Base-by-base conservation (phyloP, 2,113 vertebrate species). In the Sylvietta virens region DNA sequence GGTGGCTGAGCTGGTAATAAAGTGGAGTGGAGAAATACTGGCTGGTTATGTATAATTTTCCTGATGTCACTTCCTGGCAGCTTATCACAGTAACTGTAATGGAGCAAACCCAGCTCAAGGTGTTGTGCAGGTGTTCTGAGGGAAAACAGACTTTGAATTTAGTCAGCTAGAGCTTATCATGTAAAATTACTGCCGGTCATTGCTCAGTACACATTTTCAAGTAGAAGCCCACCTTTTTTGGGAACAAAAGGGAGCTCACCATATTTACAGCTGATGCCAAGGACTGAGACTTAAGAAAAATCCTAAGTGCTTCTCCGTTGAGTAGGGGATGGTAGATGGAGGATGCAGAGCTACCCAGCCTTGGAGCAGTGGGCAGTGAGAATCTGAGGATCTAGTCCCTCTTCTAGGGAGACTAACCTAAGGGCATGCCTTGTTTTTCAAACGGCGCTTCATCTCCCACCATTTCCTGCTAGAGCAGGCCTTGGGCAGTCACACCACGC, bases 401-500 rank as follows among this genome's bases (percentile, higher is more conserved):
- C 27, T 73, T 80, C 30, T 39, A n/a, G 30, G 11, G 30, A 50
- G 70, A 21, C 35, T 81, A 73, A 65, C 6, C 6, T 22, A 48
- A 53, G 6, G 27, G 6, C 17, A 37, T 31, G 10, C 28, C 50
- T 74, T 10, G 0, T 54, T 70, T 73, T 92, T 47, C 67, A 73
- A 42, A 53, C 8, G 23, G 10, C 0, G 1, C 44, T 86, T 85
- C 26, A 56, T 35, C 8, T 88, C 9, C 24, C 53, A 28, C 23
- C 13, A 0, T 37, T 82, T 90, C 73, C 54, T 88, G 35, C 72
- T 62, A 31, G 27, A 62, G 24, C 20, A 54, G 70, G 15, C 58
- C 42, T 80, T 17, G 37, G 31, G 42, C 33, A 42, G 33, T 31
- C 26, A 54, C 0, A 0, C 14, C 48, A 62, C 0, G 0, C 13